Conservation (phyloP, 2,113 vertebrate species). For the Ammodytes marinus region DNA sequence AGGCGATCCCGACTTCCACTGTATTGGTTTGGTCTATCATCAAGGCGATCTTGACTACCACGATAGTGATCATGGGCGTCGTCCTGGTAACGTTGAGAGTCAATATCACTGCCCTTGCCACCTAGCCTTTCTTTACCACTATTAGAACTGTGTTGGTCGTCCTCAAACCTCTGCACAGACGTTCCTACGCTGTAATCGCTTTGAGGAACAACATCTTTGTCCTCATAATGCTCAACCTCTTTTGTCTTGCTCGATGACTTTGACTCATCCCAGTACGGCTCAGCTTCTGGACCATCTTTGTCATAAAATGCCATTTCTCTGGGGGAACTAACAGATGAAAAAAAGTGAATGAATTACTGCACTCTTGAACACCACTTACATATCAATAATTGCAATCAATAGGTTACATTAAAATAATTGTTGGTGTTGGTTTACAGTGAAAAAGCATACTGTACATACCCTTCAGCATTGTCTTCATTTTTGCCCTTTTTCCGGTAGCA, state of each 20-base stretch:
- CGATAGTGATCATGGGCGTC: slow-evolving; percentile 19
- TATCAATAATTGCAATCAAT: not conserved
- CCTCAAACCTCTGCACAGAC: slow-evolving; percentile 30
- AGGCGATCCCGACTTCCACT: slow-evolving; percentile 22
- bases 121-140: slow-evolving; percentile 42
- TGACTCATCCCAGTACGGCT: slow-evolving; percentile 59
- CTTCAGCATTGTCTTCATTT: slow-evolving; percentile 78
- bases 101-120: slow-evolving; percentile 45
- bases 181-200: not conserved
- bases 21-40: not conserved
- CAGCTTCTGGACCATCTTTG: slow-evolving; percentile 42
- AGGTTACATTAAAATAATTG: not conserved
- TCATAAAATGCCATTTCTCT: slow-evolving; percentile 65
- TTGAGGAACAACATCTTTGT: slow-evolving; percentile 26
- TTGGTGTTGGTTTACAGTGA: not conserved
- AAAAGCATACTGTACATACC: slow-evolving; percentile 49
- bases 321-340: slow-evolving; percentile 56
- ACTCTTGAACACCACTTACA: not conserved
- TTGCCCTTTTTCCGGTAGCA: slow-evolving; percentile 76
- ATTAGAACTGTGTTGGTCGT: slow-evolving; percentile 47
- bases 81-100: slow-evolving; percentile 32
- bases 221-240: slow-evolving; percentile 13
- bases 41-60: slow-evolving; percentile 32
- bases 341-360: not conserved
- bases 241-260: slow-evolving; percentile 32